A percentile compares a stretch with the other conserved stretches of the same genome.
Evolutionary conservation across 2,797 vertebrate species (phyloP).

Genomic region (Argya squamiceps): DNA sequence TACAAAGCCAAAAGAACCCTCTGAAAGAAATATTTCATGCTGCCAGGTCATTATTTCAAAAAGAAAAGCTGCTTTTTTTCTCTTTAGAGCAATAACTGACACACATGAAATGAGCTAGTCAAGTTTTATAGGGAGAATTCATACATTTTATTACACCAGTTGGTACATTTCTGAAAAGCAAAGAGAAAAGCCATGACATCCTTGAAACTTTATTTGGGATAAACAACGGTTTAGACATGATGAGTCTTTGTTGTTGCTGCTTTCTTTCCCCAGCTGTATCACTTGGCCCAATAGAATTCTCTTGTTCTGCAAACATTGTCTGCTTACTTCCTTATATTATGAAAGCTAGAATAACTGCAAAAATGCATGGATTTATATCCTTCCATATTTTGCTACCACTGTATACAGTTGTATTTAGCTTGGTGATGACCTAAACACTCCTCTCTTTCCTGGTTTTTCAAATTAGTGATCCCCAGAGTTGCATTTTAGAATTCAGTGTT

Average conservation of each 20-base stretch:
- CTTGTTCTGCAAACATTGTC: background rate
- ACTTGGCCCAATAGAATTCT: background rate
- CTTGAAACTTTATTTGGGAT: background rate
- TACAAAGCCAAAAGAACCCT: background rate
- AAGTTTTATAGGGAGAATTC: background rate
- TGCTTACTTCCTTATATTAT: background rate
- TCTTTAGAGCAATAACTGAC: background rate
- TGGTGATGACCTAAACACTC: background rate
- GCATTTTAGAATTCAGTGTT: background rate
- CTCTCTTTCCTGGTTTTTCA: background rate
- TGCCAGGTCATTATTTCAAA: background rate
- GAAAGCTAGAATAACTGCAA: background rate
- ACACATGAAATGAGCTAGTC: background rate
- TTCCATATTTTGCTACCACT: background rate
- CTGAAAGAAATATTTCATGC: background rate
- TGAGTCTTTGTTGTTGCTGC: background rate
- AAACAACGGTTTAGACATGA: background rate
- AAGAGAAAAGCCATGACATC: background rate
- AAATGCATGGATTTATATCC: background rate
- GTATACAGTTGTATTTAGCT: background rate
- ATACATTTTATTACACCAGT: background rate
- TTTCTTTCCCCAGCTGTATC: background rate
- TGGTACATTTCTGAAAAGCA: background rate
- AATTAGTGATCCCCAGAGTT: background rate
- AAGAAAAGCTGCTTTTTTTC: background rate